phyloP scores from a whole-genome alignment of 2,888 invertebrate genomes.

The Plebejus anna region DNA sequence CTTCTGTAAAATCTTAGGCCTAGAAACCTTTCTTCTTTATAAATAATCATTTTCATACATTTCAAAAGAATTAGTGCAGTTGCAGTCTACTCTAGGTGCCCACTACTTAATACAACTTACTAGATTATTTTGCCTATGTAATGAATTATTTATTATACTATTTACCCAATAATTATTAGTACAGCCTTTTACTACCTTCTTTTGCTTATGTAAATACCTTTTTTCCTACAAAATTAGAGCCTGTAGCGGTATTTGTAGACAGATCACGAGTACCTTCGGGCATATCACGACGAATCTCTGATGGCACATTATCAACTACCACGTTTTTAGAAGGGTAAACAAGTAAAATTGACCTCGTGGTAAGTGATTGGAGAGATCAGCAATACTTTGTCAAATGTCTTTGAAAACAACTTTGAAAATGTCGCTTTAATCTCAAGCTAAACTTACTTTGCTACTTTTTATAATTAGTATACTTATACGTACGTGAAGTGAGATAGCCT shows the following conservation, averaged over 20 bases:
- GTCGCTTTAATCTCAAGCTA: no score
- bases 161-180: not conserved
- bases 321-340: not conserved
- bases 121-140: not conserved
- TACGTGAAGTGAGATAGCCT: no score
- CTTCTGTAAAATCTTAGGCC: no score
- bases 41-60: no score
- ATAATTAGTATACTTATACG: no score
- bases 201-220: not conserved
- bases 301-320: conserved; percentile 6
- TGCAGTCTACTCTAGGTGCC: no score
- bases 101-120: no score
- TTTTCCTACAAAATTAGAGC: not conserved
- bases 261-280: not conserved
- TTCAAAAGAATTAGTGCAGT: no score
- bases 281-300: not conserved
- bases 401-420: no score
- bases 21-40: no score
- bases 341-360: not conserved
- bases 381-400: no score
- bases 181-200: not conserved
- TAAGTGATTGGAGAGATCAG: not conserved
- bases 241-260: not conserved
- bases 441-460: no score
- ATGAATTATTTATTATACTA: not conserved